These are phyloP conservation scores for Myodes glareolus DNA, from an alignment of 2,113 vertebrate genomes.

Conservation along the genomic window DNA sequence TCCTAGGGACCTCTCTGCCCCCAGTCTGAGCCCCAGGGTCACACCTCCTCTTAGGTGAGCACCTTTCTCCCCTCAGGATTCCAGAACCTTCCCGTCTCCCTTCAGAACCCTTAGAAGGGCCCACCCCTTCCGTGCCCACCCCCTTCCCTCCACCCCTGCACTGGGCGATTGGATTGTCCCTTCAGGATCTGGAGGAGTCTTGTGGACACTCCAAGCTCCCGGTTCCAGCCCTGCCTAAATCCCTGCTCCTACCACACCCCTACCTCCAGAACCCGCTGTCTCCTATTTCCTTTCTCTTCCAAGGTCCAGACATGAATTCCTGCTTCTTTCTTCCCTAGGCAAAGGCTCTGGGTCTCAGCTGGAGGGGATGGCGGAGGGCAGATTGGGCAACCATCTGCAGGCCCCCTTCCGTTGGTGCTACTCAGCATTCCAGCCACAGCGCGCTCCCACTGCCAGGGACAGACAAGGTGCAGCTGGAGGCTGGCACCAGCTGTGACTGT, in stretches of 20 bases:
- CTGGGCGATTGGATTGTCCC: neutral
- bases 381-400: slow-evolving; percentile 75
- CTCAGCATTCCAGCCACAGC: slow-evolving; percentile 65
- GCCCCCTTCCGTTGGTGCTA: slow-evolving; percentile 62
- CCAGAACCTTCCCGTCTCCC: neutral
- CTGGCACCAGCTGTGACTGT: slow-evolving; percentile 72
- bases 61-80: neutral
- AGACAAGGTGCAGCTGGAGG: slow-evolving; percentile 79
- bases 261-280: neutral
- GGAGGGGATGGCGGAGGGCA: slow-evolving; percentile 58
- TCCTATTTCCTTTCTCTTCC: neutral
- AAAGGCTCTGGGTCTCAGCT: slow-evolving; percentile 67
- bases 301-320: slow-evolving; percentile 59
- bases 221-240: neutral
- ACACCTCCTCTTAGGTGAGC: neutral
- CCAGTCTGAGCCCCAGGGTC: neutral
- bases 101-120: neutral
- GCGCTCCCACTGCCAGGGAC: slow-evolving; percentile 73
- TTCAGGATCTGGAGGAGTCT: neutral
- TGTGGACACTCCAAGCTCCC: neutral
- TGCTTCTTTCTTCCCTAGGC: slow-evolving; percentile 7
- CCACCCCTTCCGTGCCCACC: neutral
- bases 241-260: neutral
- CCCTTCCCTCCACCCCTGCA: neutral
- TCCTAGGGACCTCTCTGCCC: neutral